Conservation (phyloP, 2,797 vertebrate species). For the Coracias cyanogaster region DNA sequence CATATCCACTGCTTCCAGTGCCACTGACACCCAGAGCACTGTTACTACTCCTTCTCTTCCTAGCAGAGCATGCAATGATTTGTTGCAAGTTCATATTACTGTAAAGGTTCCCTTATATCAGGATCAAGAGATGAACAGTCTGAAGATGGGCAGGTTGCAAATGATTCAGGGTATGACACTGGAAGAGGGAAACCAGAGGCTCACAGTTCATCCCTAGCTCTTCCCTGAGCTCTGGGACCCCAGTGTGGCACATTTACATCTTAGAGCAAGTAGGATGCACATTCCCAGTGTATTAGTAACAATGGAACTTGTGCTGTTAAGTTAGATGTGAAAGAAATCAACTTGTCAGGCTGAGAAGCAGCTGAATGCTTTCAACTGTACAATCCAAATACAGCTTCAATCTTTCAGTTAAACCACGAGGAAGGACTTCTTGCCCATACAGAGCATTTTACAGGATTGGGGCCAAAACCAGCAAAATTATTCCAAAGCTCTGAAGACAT, state of each 20-base stretch:
- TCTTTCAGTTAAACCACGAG: neutral
- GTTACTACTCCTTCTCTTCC: neutral
- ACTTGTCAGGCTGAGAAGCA: neutral
- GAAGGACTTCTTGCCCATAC: conserved; percentile 42
- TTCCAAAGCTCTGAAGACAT: neutral
- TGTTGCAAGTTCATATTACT: neutral
- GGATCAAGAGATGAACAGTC: neutral
- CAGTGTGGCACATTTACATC: neutral
- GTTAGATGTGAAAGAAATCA: neutral
- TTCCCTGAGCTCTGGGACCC: neutral
- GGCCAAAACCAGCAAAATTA: conserved; percentile 61
- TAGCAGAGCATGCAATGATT: neutral
- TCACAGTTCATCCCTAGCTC: neutral
- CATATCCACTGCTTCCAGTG: neutral
- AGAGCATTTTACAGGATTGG: conserved; percentile 40
- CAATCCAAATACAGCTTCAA: neutral
- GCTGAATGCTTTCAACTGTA: neutral
- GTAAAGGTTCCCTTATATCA: neutral
- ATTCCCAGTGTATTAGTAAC: neutral
- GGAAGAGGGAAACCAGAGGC: neutral
- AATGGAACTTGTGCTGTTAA: neutral
- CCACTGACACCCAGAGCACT: neutral
- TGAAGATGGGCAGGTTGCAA: neutral
- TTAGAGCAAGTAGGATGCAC: neutral
- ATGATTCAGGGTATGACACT: neutral